phyloP scores from a whole-genome alignment of 2,797 vertebrate species.

The Dermochelys coriacea region DNA sequence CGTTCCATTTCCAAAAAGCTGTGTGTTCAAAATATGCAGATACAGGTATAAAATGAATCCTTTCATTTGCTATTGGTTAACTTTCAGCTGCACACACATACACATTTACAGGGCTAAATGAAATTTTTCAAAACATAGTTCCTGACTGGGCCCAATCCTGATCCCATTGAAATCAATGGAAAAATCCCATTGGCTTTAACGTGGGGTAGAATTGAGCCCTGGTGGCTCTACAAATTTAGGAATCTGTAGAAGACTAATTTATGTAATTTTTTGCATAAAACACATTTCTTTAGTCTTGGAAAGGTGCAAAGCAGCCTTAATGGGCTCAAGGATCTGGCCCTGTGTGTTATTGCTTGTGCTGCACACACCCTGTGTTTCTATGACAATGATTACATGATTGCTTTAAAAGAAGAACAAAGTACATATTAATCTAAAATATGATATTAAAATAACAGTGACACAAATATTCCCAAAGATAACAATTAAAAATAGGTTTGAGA shows the following conservation, averaged over 20 bases:
- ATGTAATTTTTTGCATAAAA: not conserved
- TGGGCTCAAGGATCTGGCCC: fast-evolving
- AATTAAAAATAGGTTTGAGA: no score
- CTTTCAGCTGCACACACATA: constrained; percentile 6
- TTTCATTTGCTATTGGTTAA: not conserved
- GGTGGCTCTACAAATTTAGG: not conserved
- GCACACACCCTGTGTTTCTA: fast-evolving
- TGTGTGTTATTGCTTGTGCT: fast-evolving
- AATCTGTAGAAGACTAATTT: not conserved
- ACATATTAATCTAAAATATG: no score
- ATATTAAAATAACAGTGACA: no score
- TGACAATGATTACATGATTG: not conserved
- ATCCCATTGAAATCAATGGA: not conserved
- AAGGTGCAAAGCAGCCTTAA: not conserved
- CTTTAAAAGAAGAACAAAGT: not conserved
- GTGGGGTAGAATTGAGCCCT: not conserved
- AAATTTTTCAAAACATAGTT: not conserved
- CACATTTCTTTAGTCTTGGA: not conserved
- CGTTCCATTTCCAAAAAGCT: not conserved
- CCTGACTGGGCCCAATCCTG: not conserved
- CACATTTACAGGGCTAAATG: not conserved
- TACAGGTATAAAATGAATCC: not conserved
- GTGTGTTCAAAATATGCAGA: not conserved
- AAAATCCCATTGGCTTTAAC: not conserved
- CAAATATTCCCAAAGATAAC: no score